These are phyloP conservation scores for Tigriopus japonicus DNA, from an alignment of 1,140 invertebrate genomes.

Conservation along the genomic window DNA sequence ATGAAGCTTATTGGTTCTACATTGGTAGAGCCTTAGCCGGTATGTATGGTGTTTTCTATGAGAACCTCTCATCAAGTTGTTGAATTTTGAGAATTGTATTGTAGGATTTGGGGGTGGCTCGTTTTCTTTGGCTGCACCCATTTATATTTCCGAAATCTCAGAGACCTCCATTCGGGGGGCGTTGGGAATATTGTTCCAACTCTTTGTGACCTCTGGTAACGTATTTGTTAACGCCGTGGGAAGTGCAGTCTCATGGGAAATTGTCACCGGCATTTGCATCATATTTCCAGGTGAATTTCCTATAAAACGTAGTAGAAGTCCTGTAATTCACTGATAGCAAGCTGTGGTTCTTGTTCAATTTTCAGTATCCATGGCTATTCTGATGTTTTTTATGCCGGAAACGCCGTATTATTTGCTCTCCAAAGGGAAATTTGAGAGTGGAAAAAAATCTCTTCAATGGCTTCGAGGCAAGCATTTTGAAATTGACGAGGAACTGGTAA, in stretches of 20 bases:
- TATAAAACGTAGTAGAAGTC: too few species aligned
- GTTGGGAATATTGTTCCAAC: background rate
- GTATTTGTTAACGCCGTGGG: background rate
- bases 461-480: background rate
- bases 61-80: too few species aligned
- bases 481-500: constrained; percentile 6
- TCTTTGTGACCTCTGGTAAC: constrained; percentile 57
- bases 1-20: background rate
- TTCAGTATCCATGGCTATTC: background rate
- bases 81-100: too few species aligned
- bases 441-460: background rate
- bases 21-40: background rate
- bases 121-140: constrained; percentile 23
- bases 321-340: too few species aligned
- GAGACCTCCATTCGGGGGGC: constrained; percentile 2
- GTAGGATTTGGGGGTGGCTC: constrained; percentile 33
- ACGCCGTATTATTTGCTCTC: background rate
- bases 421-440: background rate
- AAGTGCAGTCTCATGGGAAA: background rate
- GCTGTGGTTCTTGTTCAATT: background rate
- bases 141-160: constrained; percentile 12
- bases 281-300: background rate
- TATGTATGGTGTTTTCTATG: constrained; percentile 22
- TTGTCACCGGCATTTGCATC: background rate
- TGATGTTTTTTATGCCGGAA: constrained; percentile 3